Conservation (phyloP, 2,797 vertebrate genomes). For the Chaetophractus vellerosus region DNA sequence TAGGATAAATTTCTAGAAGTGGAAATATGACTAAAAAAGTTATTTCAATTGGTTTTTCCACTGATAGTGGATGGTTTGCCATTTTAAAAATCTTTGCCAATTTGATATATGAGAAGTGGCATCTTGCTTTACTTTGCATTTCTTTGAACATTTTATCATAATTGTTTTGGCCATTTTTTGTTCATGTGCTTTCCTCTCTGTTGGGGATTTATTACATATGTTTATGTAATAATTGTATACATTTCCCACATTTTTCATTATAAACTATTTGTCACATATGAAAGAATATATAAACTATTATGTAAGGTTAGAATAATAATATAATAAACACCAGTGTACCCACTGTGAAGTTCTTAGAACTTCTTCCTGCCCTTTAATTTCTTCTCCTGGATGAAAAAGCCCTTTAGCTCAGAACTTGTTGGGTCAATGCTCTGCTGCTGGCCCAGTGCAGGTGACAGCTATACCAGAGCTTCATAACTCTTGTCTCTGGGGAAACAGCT, state of each 20-base stretch:
- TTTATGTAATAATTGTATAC: conserved; percentile 38
- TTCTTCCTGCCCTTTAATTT: conserved; percentile 45
- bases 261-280: conserved; percentile 53
- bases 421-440: conserved; percentile 58
- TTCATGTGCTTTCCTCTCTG: conserved; percentile 52
- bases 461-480: conserved; percentile 23
- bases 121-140: conserved; percentile 52
- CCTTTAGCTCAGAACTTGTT: not conserved
- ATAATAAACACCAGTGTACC: not conserved
- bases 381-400: conserved; percentile 27
- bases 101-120: conserved; percentile 49
- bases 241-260: conserved; percentile 60
- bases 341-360: conserved; percentile 59
- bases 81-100: conserved; percentile 51
- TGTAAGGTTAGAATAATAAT: conserved; percentile 49
- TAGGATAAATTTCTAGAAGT: conserved; percentile 56
- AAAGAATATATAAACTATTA: conserved; percentile 36
- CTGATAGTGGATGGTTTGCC: conserved; percentile 24
- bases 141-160: conserved; percentile 63
- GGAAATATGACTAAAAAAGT: conserved; percentile 28
- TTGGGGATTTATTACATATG: conserved; percentile 57
- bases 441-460: conserved; percentile 73
- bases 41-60: conserved; percentile 42
- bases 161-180: conserved; percentile 53
- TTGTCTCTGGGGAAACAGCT: conserved; percentile 54